Evolutionary conservation across 2,113 vertebrate species (phyloP), one percentile per base, ranked within the genome.

Genomic region (Dasyprocta punctata): DNA sequence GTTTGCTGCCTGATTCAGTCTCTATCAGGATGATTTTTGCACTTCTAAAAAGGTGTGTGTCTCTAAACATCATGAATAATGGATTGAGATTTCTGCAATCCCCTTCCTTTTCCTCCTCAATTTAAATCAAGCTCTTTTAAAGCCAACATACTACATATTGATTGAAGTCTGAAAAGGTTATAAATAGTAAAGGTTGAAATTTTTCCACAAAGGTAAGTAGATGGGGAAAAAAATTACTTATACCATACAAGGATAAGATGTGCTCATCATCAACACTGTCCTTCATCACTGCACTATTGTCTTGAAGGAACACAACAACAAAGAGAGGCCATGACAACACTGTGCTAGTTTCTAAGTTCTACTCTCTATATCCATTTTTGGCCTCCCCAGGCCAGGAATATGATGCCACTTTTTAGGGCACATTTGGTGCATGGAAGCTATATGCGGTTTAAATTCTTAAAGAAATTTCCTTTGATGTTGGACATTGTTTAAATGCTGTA

Each of bases 41-140:
- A 80, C 78, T 92, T 97, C 14, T 71, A 65, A 73, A 92, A 84
- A 88, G 89, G 71, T 12, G 86, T 5, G 20, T 89, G 92, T 96
- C 95, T 95, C 95, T 94, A 96, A 97, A 94, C 89, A 97, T 96
- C 82, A 96, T 91, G 95, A 96, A 96, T 95, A 97, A 98, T 95
- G 91, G 80, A 94, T 84, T 38, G 69, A 94, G 90, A 97, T 96
- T 97, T 95, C 36, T 38, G 1, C 96, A 98, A 92, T 92, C 44
- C 71, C 58, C 63, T 88, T 96, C 28, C 0, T 0, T 90, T 92
- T 90, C 94, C 81, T 97, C 96, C 52, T 85, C 75, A 97, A 92
- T 97, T 98, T 86, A 85, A 96, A 98, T 96, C 88, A 97, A 98
- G 92, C 61, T 95, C 91, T 81, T 94, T 91, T 98, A 98, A 94